Evolutionary conservation across 2,888 invertebrate genomes (phyloP).

Genomic region (Chymomyza amoena): DNA sequence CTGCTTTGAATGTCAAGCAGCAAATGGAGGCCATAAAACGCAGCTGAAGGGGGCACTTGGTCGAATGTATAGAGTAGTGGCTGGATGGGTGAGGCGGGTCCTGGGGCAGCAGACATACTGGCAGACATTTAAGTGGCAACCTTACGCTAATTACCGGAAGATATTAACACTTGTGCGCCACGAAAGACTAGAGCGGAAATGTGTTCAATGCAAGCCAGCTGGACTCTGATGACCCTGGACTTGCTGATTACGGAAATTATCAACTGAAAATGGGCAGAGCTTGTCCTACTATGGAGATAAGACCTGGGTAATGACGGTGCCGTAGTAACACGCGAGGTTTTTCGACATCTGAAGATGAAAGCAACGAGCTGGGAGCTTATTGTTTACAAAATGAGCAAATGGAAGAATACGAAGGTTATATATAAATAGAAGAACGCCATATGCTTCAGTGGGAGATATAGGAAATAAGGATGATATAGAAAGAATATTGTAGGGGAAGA

Average conservation of each 20-base stretch:
- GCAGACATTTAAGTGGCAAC: conserved; percentile 59
- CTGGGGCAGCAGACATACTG: conserved; percentile 5
- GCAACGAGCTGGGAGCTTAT: too few relatives aligned
- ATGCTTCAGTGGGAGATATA: too few relatives aligned
- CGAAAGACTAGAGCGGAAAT: conserved; percentile 2
- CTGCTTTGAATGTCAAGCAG: conserved; percentile 68
- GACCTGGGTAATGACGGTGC: too few relatives aligned
- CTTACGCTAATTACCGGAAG: conserved; percentile 72
- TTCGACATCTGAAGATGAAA: too few relatives aligned
- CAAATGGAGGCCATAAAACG: background rate
- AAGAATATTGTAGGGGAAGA: too few relatives aligned
- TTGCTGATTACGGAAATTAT: background rate
- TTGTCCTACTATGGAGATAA: background rate
- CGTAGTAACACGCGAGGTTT: too few relatives aligned
- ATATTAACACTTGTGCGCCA: conserved; percentile 71
- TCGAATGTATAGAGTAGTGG: background rate
- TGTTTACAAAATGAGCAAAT: too few relatives aligned
- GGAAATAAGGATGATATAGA: too few relatives aligned
- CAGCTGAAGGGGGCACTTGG: background rate
- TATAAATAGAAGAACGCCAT: too few relatives aligned
- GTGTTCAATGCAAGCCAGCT: background rate
- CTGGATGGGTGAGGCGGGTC: background rate
- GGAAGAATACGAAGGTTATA: too few relatives aligned
- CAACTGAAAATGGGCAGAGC: background rate
- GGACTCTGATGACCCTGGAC: background rate